Base-by-base conservation (phyloP, 2,888 invertebrate genomes). In the Acanthosoma haemorrhoidale region DNA sequence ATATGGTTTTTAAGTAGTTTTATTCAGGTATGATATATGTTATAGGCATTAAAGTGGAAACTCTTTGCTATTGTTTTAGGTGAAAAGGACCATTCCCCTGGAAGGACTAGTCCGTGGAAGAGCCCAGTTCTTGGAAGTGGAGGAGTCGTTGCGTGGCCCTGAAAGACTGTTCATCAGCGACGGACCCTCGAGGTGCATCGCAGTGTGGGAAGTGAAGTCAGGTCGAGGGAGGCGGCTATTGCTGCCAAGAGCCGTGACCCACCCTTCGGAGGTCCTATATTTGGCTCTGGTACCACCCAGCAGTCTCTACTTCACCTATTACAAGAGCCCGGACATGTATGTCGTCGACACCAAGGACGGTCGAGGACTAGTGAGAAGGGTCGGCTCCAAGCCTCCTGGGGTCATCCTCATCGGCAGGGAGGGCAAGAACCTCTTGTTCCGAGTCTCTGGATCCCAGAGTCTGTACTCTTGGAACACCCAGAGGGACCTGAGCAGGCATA, bases 71-170 rank as follows among this genome's bases (percentile, higher is more conserved):
- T 3, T 60, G 36, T 72, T 74, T 63, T 79, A 88, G 13, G 81
- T 88, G 6, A 87, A 86, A 76, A 81, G 81, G 0, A 82, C 90
- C 38, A 85, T 87, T 61, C 79, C 90, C 41, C 83, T 85, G 18
- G 81, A 79, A 82, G 16, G 83, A 81, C 13, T 88, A 15, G 57
- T 73, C 2, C 63, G 68, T 31, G 71, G 89, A 0, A 83, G 87
- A 13, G 80, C 90, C 29, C 91, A 91, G 77, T 88, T 88, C 76
- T 78, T 91, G 41, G 84, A 84, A 0, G 85, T 88, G 3, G 90
- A 91, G 75, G 87, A 88, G 77, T 82, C 71, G n/a, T 31, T 63
- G 60, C 51, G 66, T 32, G 76, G 75, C 3, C 71, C 72, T 9
- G 60, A 61, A 5, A 75, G 68, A 63, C 71, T 74, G 80, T 86